Evolutionary conservation across 2,113 vertebrate genomes (phyloP).

Genomic region (Spilogale gracilis): DNA sequence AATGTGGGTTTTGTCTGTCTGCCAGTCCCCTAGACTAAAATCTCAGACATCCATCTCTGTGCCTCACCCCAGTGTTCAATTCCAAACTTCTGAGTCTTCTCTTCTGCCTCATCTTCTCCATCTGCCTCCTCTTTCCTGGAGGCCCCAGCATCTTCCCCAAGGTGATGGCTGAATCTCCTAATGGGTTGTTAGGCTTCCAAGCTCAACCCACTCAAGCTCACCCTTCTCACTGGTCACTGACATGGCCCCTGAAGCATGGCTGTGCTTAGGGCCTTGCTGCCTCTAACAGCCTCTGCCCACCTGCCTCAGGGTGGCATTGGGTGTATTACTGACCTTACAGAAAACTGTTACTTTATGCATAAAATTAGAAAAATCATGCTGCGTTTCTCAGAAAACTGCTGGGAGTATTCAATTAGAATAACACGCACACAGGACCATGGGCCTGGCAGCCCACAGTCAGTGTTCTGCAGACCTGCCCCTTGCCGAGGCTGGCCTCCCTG

Average conservation of each 20-base stretch:
- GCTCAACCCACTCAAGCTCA: neutral
- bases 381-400: neutral
- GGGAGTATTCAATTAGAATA: neutral
- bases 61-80: fast-evolving
- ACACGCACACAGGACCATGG: fast-evolving
- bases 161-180: neutral
- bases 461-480: no score
- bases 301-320: neutral
- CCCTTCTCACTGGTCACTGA: neutral
- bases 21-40: neutral
- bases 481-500: neutral
- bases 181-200: fast-evolving
- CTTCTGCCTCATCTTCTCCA: neutral
- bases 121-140: neutral
- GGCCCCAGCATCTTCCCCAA: neutral
- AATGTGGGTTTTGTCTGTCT: neutral
- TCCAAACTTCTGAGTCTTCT: neutral
- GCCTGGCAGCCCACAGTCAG: neutral
- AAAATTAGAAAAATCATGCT: neutral
- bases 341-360: neutral
- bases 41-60: neutral
- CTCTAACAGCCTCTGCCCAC: neutral
- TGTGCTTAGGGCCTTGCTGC: no score
- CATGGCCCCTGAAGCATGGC: neutral
- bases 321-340: neutral